Conservation (phyloP, 1,140 invertebrate species). For the Homarus americanus region DNA sequence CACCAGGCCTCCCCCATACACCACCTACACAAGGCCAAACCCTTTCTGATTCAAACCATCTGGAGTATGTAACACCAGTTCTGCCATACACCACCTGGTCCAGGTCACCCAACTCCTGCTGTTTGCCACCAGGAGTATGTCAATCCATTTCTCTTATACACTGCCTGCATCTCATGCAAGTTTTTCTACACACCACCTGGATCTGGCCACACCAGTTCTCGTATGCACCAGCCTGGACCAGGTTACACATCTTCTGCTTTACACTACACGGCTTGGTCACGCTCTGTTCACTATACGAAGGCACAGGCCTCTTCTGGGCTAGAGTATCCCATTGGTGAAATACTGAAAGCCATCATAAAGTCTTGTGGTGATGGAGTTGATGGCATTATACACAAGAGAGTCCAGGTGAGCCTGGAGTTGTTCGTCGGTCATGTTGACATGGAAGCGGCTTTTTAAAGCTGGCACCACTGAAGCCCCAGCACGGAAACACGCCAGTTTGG, state of each 20-base stretch:
- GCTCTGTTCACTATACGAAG: not conserved
- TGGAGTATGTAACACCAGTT: not conserved
- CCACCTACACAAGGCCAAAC: too few relatives aligned
- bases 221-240: constrained; percentile 1
- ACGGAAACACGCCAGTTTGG: constrained; percentile 97
- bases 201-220: not conserved
- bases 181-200: too few relatives aligned
- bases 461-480: constrained; percentile 91
- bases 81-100: not conserved
- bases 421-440: constrained; percentile 95
- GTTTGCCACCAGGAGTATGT: not conserved
- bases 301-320: constrained; percentile 69
- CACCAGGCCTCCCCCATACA: not conserved
- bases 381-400: constrained; percentile 93
- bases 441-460: constrained; percentile 94
- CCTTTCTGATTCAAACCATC: not conserved
- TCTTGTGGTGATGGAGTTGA: constrained; percentile 97
- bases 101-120: not conserved
- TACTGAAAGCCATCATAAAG: constrained; percentile 99
- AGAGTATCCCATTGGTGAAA: constrained; percentile 97
- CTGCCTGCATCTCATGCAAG: too few relatives aligned
- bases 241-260: not conserved
- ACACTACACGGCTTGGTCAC: not conserved
- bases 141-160: too few relatives aligned
- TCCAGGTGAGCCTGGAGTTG: constrained; percentile 95